Percentiles rank a stretch among this genome's conserved stretches.
These are phyloP conservation scores for Chesias legatella DNA, from an alignment of 2,888 invertebrate species.

Conservation along the genomic window DNA sequence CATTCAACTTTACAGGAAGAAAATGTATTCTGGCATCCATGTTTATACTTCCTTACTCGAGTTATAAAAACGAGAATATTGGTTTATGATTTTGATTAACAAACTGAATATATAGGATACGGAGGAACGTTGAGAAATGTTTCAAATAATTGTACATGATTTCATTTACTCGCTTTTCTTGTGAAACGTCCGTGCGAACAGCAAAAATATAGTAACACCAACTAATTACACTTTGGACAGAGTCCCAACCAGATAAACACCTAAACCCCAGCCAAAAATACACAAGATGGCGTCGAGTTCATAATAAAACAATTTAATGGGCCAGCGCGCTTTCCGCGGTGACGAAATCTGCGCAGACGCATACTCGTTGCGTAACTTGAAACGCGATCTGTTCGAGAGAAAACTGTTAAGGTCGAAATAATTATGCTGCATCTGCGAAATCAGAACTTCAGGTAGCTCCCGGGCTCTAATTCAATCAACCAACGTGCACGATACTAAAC, in stretches of 20 bases:
- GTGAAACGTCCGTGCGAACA: constrained; percentile 41
- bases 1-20: constrained; percentile 54
- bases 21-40: constrained; percentile 22
- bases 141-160: constrained; percentile 6
- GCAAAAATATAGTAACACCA: constrained; percentile 66
- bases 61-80: constrained; percentile 7
- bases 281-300: constrained; percentile 78
- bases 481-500: neutral
- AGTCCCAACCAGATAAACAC: constrained; percentile 78
- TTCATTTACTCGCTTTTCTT: constrained; percentile 33
- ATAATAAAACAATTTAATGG: constrained; percentile 81
- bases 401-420: constrained; percentile 70
- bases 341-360: constrained; percentile 78
- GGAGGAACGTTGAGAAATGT: constrained; percentile 7
- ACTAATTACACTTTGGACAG: constrained; percentile 78
- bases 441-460: constrained; percentile 15
- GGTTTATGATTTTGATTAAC: neutral
- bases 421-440: constrained; percentile 49
- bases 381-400: constrained; percentile 71
- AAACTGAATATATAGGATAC: neutral
- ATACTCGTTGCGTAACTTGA: constrained; percentile 72
- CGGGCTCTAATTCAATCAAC: constrained; percentile 29
- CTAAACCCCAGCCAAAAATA: constrained; percentile 79
- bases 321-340: constrained; percentile 80
- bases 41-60: constrained; percentile 13